Conservation (phyloP, 2,888 invertebrate species). For the Callimorpha dominula region DNA sequence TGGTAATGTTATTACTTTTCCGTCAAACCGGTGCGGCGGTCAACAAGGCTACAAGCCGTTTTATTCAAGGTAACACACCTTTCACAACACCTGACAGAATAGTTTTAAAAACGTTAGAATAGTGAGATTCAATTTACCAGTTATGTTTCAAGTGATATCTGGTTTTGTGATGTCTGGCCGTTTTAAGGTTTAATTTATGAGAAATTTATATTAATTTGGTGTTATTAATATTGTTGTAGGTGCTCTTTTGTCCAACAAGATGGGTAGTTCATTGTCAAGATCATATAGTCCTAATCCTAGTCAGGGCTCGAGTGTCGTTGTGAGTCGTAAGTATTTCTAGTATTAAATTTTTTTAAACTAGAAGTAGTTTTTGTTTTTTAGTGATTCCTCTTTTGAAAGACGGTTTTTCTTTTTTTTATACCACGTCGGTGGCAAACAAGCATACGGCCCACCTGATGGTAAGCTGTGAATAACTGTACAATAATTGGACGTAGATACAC, state of each 20-base stretch:
- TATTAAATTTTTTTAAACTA: neutral
- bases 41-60: slow-evolving; percentile 66
- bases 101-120: slow-evolving; percentile 5
- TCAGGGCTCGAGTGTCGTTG: slow-evolving; percentile 53
- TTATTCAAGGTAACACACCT: slow-evolving; percentile 76
- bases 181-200: neutral
- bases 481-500: too few relatives aligned
- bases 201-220: neutral
- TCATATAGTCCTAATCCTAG: slow-evolving; percentile 78
- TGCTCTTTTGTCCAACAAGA: slow-evolving; percentile 51
- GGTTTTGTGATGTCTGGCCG: neutral
- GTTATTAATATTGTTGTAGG: slow-evolving; percentile 29
- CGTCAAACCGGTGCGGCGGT: slow-evolving; percentile 60
- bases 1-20: slow-evolving; percentile 48
- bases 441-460: neutral
- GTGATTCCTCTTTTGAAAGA: too few relatives aligned
- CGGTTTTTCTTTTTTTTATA: neutral
- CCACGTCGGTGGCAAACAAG: neutral
- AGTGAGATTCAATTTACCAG: neutral
- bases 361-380: too few relatives aligned
- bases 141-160: neutral
- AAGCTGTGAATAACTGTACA: neutral
- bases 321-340: slow-evolving; percentile 66
- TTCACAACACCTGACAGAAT: slow-evolving; percentile 42
- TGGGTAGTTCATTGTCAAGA: slow-evolving; percentile 81